phyloP scores from a whole-genome alignment of 2,113 vertebrate genomes.

The Solea solea region DNA sequence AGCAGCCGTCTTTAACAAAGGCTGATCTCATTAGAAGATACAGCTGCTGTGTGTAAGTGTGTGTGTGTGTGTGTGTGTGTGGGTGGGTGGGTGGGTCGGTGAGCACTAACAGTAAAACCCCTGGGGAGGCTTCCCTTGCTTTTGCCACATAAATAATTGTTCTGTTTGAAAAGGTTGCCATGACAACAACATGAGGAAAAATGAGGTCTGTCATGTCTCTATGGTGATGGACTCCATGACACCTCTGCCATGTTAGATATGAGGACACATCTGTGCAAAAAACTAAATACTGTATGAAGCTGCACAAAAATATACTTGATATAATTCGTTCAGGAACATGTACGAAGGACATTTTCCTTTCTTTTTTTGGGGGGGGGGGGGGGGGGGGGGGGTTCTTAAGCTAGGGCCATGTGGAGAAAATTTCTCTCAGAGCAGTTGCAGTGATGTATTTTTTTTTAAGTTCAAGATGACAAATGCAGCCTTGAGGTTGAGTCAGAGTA shows the following conservation, averaged over 20 bases:
- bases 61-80: background rate
- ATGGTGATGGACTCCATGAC: constrained; percentile 67
- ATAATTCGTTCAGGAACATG: background rate
- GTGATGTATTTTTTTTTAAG: background rate
- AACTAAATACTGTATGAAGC: constrained; percentile 19
- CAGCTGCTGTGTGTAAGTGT: background rate
- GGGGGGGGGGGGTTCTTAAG: too few relatives aligned
- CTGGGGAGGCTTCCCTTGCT: constrained; percentile 21
- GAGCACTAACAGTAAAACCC: constrained; percentile 14
- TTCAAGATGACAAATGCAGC: constrained; percentile 26
- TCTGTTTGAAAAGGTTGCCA: constrained; percentile 61
- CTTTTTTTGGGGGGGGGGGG: too few relatives aligned
- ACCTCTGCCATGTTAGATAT: constrained; percentile 7
- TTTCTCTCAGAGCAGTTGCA: background rate
- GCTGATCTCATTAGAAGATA: too few relatives aligned
- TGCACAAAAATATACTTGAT: background rate
- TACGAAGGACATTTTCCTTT: background rate
- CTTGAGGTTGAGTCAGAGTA: constrained; percentile 29
- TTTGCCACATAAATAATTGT: constrained; percentile 46
- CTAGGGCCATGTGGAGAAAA: constrained; percentile 1
- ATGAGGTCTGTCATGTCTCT: constrained; percentile 54
- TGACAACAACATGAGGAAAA: constrained; percentile 55
- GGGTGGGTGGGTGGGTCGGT: background rate
- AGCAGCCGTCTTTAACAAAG: too few relatives aligned
- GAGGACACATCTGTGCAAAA: constrained; percentile 19